A percentile compares a stretch with the other conserved stretches of the same genome.
phyloP scores from a whole-genome alignment of 2,113 vertebrate genomes.

The Oreochromis aureus region DNA sequence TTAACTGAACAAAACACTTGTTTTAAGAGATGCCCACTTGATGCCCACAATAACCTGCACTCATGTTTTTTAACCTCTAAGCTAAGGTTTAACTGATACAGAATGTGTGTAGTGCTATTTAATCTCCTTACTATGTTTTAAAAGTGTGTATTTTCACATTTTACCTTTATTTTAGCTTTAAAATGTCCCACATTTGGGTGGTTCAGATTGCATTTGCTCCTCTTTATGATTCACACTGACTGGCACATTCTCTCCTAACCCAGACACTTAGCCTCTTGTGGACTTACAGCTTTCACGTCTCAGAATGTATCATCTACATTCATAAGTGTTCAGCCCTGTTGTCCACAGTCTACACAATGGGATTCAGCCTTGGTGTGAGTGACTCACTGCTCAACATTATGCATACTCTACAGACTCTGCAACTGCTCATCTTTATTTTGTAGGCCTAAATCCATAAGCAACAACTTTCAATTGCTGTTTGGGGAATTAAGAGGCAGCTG shows the following conservation, averaged over 20 bases:
- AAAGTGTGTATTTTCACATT: neutral
- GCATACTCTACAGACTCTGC: neutral
- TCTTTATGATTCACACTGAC: slow-evolving; percentile 27
- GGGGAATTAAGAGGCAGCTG: neutral
- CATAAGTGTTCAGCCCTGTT: slow-evolving; percentile 7
- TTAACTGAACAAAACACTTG: neutral
- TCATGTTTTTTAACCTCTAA: neutral
- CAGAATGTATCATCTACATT: slow-evolving; percentile 21
- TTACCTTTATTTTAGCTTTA: neutral
- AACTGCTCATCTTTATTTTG: slow-evolving; percentile 12
- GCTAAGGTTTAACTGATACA: neutral
- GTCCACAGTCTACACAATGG: slow-evolving; percentile 29
- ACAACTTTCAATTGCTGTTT: neutral
- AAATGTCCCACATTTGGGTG: neutral
- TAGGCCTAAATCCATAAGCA: neutral
- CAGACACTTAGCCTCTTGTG: slow-evolving; percentile 32
- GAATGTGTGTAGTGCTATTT: neutral
- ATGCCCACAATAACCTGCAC: neutral
- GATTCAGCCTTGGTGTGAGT: slow-evolving; percentile 27
- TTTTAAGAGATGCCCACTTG: neutral
- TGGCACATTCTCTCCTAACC: neutral
- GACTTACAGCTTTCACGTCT: slow-evolving; percentile 5
- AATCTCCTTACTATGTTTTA: neutral
- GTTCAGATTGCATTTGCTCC: neutral
- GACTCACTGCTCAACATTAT: slow-evolving; percentile 15